Conservation (phyloP, 2,113 vertebrate genomes). For the Oreochromis niloticus region DNA sequence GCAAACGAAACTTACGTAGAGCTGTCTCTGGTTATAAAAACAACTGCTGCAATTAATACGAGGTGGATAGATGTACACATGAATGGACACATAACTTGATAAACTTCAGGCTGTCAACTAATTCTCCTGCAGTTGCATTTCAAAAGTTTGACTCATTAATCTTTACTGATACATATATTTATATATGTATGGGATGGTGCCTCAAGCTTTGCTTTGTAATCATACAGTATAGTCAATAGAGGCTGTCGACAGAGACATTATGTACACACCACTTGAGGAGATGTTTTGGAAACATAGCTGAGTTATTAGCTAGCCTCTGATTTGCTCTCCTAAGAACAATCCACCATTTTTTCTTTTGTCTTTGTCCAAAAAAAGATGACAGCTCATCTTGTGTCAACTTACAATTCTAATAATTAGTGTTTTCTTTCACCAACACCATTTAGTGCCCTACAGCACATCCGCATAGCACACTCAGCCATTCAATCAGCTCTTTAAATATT, state of each 20-base stretch:
- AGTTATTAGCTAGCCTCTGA: background rate
- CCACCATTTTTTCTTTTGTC: background rate
- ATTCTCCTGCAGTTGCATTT: background rate
- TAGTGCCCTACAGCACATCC: background rate
- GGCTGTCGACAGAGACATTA: slow-evolving; percentile 9
- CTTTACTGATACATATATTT: background rate
- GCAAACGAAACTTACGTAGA: background rate
- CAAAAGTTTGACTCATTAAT: background rate
- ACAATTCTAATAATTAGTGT: background rate
- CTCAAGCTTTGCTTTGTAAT: background rate
- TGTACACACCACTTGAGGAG: background rate
- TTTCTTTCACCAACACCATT: background rate
- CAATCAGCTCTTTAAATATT: background rate
- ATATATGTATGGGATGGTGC: background rate
- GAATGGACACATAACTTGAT: background rate
- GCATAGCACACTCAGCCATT: background rate
- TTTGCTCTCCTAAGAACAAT: background rate
- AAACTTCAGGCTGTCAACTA: background rate
- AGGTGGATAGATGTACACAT: background rate
- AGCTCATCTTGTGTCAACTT: background rate
- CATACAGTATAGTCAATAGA: slow-evolving; percentile 11
- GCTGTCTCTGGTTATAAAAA: background rate
- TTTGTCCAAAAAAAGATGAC: background rate
- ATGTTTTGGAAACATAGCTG: slow-evolving; percentile 36
- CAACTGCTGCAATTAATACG: background rate